phyloP scores from a whole-genome alignment of 2,888 invertebrate genomes.

The Dorcus parallelipipedus region DNA sequence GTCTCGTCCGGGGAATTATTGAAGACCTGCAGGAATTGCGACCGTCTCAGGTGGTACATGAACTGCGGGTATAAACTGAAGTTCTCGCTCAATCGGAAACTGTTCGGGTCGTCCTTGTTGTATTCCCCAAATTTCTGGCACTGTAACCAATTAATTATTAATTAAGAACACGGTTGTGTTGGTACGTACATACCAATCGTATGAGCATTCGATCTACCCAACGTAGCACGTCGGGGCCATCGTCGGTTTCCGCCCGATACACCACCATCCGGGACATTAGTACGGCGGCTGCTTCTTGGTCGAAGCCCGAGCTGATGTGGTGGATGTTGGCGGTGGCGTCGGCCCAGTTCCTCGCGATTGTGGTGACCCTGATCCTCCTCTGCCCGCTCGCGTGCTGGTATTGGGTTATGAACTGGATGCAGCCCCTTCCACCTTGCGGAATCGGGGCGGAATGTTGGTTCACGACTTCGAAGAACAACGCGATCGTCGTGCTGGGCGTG shows the following conservation, averaged over 20 bases:
- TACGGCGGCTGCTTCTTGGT: constrained; percentile 97
- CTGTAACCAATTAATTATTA: constrained; percentile 53
- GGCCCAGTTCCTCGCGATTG: constrained; percentile 97
- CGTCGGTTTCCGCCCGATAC: constrained; percentile 91
- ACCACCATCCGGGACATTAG: constrained; percentile 96
- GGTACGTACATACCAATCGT: constrained; percentile 66
- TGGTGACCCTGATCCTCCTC: constrained; percentile 91
- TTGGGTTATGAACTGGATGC: constrained; percentile 96
- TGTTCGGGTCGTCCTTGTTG: constrained; percentile 94
- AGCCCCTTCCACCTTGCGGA: constrained; percentile 94
- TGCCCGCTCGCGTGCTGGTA: constrained; percentile 96
- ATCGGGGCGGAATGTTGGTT: constrained; percentile 93
- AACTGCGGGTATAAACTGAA: constrained; percentile 99
- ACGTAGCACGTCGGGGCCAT: constrained; percentile 94
- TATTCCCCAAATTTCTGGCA: constrained; percentile 99
- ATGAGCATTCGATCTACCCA: constrained; percentile 99
- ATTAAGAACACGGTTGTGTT: not conserved
- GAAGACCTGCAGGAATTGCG: constrained; percentile 98
- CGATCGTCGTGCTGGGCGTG: constrained; percentile 87
- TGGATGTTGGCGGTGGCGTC: constrained; percentile 87
- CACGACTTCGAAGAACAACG: constrained; percentile 94
- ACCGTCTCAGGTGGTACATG: constrained; percentile 97
- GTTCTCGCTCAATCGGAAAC: constrained; percentile 93
- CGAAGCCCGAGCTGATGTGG: constrained; percentile 92
- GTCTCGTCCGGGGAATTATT: constrained; percentile 99